Evolutionary conservation across 2,113 vertebrate species (phyloP), one percentile per base, ranked within the genome.

Genomic region (Upupa epops): DNA sequence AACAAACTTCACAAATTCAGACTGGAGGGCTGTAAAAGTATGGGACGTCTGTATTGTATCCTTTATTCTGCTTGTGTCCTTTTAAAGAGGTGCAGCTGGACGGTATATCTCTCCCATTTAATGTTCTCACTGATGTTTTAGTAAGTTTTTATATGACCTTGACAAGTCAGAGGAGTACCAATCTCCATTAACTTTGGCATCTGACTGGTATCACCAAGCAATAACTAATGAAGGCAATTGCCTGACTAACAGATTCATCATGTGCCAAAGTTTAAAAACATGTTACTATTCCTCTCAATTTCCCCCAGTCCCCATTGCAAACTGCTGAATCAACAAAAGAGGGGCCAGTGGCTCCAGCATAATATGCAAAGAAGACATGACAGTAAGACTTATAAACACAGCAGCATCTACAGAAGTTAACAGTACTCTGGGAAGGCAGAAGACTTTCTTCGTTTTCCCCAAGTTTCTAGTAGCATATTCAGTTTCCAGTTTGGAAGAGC

Each of bases 271-370:
- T 63, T 92, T 68, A 34, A 42, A 86, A 77, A 70, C 10, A 32
- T 8, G 10, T 46, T 69, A 17, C 4, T 52, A 25, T 5, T 7
- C 5, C 17, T 52, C 17, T 68, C 11, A 48, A 10, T 52, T 90
- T n/a, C 12, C 15, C 84, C 21, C 12, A 3, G 3, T 45, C 17
- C 12, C 24, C 21, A 11, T 8, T 52, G n/a, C 10, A 89, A 22
- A 18, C 9, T 25, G 7, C 4, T 0, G 0, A 59, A 84, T n/a
- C 22, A 68, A 51, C 15, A n/a, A 46, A 77, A 16, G 13, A 70
- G 20, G 2, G 5, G 5, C 37, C 40, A 46, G 24, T 55, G 40
- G 14, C 13, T 15, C 17, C 74, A 34, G 11, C 16, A 34, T 2
- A 64, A n/a, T 9, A 26, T 32, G 11, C 7, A 75, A 81, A 66